A percentile compares a stretch with the other conserved stretches of the same genome.
phyloP scores from a whole-genome alignment of 2,113 vertebrate genomes.

The Pseudopodoces humilis region DNA sequence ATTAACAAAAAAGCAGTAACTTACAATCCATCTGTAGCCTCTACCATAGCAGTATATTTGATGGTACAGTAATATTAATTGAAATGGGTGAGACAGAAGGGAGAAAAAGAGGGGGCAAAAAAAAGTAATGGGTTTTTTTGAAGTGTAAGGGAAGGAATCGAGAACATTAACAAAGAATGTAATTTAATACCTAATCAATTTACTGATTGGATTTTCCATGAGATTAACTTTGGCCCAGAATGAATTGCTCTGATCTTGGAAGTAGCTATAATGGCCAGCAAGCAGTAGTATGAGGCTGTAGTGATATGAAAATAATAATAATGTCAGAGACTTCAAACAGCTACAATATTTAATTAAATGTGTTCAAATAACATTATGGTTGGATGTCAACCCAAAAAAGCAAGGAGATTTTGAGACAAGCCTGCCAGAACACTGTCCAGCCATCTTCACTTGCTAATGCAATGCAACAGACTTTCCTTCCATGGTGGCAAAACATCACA shows the following conservation, averaged over 20 bases:
- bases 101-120: not conserved
- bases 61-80: not conserved
- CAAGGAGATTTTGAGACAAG: not conserved
- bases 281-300: not conserved
- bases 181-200: slow-evolving; percentile 71
- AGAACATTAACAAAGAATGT: slow-evolving; percentile 40
- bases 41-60: not conserved
- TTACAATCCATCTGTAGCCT: not conserved
- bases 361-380: slow-evolving; percentile 51
- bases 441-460: not conserved
- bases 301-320: slow-evolving; percentile 20
- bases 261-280: slow-evolving; percentile 35
- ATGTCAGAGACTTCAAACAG: slow-evolving; percentile 52
- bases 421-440: not conserved
- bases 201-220: slow-evolving; percentile 67
- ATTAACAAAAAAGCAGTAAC: not conserved
- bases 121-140: not conserved
- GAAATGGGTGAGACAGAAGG: not conserved
- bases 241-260: slow-evolving; percentile 45
- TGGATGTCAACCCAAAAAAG: slow-evolving; percentile 40
- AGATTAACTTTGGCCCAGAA: slow-evolving; percentile 56
- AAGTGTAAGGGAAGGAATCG: slow-evolving; percentile 31
- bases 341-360: slow-evolving; percentile 61
- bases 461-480: not conserved
- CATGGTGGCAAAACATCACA: not conserved